These are phyloP conservation scores for Hexactinellida sp. DNA, from an alignment of 37 sponge, comb jelly and placozoan genomes.

Conservation along the genomic window DNA sequence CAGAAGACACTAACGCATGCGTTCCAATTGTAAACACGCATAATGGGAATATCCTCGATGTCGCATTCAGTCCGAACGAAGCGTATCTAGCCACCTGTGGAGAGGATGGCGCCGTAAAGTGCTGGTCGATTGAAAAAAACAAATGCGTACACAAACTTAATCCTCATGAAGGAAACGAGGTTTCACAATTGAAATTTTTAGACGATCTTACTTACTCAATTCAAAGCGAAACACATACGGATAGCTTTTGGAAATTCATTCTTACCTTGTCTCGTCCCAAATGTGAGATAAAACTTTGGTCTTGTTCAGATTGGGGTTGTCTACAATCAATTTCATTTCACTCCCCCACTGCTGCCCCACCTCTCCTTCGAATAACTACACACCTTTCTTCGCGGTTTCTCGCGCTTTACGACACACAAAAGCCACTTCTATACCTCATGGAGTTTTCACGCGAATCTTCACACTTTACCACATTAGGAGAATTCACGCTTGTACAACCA, in stretches of 20 bases:
- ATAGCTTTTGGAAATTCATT: not conserved
- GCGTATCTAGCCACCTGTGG: not conserved
- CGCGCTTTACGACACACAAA: not conserved
- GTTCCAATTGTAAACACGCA: not conserved
- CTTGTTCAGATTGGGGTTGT: slow-evolving; percentile 13
- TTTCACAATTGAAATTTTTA: not conserved
- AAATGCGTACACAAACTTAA: not conserved
- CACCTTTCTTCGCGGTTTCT: slow-evolving; percentile 1
- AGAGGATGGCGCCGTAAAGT: not conserved
- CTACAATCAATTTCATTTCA: not conserved
- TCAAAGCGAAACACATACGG: not conserved
- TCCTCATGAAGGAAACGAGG: not conserved
- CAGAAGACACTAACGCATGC: not conserved
- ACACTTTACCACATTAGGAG: not conserved
- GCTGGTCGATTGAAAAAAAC: not conserved
- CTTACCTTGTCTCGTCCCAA: not conserved
- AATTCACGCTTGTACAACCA: not conserved
- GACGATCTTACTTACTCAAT: not conserved
- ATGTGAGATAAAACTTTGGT: not conserved
- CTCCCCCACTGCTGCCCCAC: not conserved
- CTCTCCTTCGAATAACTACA: not conserved
- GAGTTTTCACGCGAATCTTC: slow-evolving; percentile 1
- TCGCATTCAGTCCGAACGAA: not conserved
- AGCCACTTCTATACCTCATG: not conserved
- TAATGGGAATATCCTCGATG: not conserved